Conservation (phyloP, 1,140 invertebrate genomes). For the Ephestia elutella region DNA sequence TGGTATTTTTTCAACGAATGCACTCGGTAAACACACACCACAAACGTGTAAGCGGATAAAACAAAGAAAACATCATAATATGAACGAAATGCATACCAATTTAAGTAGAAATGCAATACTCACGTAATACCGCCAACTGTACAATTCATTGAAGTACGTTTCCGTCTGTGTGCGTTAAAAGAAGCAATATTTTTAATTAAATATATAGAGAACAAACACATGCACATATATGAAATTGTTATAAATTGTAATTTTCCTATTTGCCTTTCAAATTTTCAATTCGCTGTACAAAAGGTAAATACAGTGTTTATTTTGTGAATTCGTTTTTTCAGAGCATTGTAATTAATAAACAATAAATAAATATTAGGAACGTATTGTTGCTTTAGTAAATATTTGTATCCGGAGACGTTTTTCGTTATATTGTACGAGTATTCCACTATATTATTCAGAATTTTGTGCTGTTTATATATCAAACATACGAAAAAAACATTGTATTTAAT, state of each 20-base stretch:
- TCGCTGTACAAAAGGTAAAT: too few species aligned
- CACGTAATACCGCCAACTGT: slow-evolving; percentile 65
- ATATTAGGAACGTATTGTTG: too few species aligned
- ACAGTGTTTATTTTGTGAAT: neutral
- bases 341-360: too few species aligned
- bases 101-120: slow-evolving; percentile 32
- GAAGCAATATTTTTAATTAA: slow-evolving; percentile 28
- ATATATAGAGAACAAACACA: neutral
- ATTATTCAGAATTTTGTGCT: too few species aligned
- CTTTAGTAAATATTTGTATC: too few species aligned
- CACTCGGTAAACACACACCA: neutral
- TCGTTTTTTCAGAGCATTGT: too few species aligned
- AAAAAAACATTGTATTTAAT: too few species aligned
- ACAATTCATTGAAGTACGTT: slow-evolving; percentile 64
- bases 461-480: too few species aligned
- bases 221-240: neutral
- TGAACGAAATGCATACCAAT: neutral
- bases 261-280: too few species aligned
- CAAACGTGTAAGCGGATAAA: neutral
- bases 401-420: too few species aligned
- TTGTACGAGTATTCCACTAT: too few species aligned
- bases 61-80: neutral
- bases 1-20: neutral
- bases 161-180: slow-evolving; percentile 59
- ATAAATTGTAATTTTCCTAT: too few species aligned